Base-by-base conservation (phyloP, 1,140 invertebrate species). In the Lordiphosa stackelbergi region DNA sequence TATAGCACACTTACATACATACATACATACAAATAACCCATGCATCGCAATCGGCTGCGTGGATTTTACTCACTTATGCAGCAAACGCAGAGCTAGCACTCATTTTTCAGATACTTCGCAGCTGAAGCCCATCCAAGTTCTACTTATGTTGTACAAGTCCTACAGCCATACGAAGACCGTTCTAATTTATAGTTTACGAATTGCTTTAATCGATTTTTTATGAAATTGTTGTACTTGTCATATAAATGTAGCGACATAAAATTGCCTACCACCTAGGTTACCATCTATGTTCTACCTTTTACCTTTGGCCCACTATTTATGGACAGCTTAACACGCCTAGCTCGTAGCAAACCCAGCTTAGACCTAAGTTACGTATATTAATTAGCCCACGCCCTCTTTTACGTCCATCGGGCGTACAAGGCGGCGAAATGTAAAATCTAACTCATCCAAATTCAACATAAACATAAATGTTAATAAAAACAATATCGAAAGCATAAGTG, bases 381-480 rank as follows among this genome's bases (percentile, higher is more conserved):
- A 63, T 46, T 46, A 28, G 24, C 43, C 31, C 57, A 52, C 63
- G 45, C 41, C 55, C 40, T 24, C 16, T 56, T 40, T 9, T 75
- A 75, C 63, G 58, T 66, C 48, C 34, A 7, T 6, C 13, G 7
- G 53, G 47, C 56, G 60, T 73, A 70, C 49, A 47, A 40, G 42
- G 42, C 55, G 66, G 46, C 42, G 62, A 63, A 74, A 53, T 79
- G 75, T 81, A 79, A 81, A 81, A 70, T 79, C 66, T 63, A 75
- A 71, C 71, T 58, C 70, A 66, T 73, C 66, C 65, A 73, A 81
- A 75, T 70, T 70, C 53, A 69, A 68, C 37, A 47, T 34, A 48
- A 60, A 66, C 36, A 65, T 62, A 73, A 78, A 78, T 74, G 75
- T 79, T 81, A 70, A 81, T 79, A 81, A 46, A 78, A 81, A 59